phyloP scores from a whole-genome alignment of 23 tunicate genomes.

The Trididemnum nubilum region DNA sequence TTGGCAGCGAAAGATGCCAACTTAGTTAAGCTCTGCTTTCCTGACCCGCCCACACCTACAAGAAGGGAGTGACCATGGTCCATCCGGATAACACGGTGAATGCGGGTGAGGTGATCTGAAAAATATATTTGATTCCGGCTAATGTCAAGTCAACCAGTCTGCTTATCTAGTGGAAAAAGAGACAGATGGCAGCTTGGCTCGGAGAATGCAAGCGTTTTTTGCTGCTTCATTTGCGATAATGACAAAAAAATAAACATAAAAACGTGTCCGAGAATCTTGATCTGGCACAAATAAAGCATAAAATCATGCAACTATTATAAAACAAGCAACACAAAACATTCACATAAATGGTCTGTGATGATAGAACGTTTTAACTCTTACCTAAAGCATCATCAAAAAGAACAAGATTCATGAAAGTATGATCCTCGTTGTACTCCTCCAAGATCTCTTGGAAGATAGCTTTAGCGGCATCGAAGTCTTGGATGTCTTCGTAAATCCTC shows the following conservation, averaged over 20 bases:
- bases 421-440: slow-evolving; percentile 95
- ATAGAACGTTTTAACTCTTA: too few relatives aligned
- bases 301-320: too few relatives aligned
- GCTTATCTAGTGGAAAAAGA: too few relatives aligned
- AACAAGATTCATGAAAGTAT: slow-evolving; percentile 98
- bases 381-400: slow-evolving; percentile 98
- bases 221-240: too few relatives aligned
- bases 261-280: too few relatives aligned
- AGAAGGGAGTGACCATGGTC: slow-evolving; percentile 90
- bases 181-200: too few relatives aligned
- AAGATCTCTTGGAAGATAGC: slow-evolving; percentile 93
- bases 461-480: slow-evolving; percentile 97
- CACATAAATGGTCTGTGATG: too few relatives aligned
- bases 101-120: slow-evolving; percentile 92
- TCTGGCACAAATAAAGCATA: too few relatives aligned
- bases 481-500: slow-evolving; percentile 93
- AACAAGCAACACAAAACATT: too few relatives aligned
- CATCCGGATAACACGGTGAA: slow-evolving; percentile 94
- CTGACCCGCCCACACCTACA: slow-evolving; percentile 99
- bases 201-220: too few relatives aligned
- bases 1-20: slow-evolving; percentile 95
- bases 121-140: too few relatives aligned
- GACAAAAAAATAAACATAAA: too few relatives aligned
- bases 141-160: neutral
- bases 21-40: slow-evolving; percentile 96